Percentiles rank a stretch among this genome's conserved stretches.
Conservation (phyloP, 2,888 invertebrate genomes). For the Parnassius orleans region DNA sequence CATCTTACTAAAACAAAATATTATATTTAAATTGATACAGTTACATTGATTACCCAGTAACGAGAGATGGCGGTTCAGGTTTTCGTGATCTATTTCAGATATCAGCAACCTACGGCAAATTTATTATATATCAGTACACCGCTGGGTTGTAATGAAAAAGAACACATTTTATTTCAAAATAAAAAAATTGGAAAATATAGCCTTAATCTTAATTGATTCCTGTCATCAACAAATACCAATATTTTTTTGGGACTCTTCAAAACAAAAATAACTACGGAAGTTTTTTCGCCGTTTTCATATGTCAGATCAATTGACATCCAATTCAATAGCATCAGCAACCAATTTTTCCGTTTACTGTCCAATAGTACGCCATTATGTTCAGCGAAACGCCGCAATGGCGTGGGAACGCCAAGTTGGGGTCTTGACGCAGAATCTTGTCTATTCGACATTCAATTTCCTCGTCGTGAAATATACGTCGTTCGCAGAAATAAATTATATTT, state of each 20-base stretch:
- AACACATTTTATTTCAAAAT: no score
- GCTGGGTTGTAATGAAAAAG: no score
- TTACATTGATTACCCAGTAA: no score
- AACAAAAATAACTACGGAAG: neutral
- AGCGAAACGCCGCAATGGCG: neutral
- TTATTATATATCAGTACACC: no score
- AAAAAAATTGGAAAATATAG: no score
- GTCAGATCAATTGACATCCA: constrained; percentile 14
- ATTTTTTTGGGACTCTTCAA: neutral
- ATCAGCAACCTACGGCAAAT: no score
- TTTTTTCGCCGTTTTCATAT: constrained; percentile 1
- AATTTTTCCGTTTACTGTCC: constrained; percentile 11
- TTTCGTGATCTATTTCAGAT: no score
- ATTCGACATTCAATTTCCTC: constrained; percentile 44
- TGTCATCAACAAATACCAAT: neutral
- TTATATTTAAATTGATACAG: no score
- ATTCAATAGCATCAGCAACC: constrained; percentile 1
- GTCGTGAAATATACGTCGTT: constrained; percentile 30
- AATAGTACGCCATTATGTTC: constrained; percentile 9
- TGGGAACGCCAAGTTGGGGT: constrained; percentile 8
- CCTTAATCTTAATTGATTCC: neutral
- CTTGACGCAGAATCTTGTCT: constrained; percentile 24
- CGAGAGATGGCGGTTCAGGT: no score
- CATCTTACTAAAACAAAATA: no score
- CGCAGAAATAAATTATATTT: constrained; percentile 32